A percentile compares a stretch with the other conserved stretches of the same genome.
phyloP scores from a whole-genome alignment of 2,888 invertebrate species.

The Torymus tubicola region DNA sequence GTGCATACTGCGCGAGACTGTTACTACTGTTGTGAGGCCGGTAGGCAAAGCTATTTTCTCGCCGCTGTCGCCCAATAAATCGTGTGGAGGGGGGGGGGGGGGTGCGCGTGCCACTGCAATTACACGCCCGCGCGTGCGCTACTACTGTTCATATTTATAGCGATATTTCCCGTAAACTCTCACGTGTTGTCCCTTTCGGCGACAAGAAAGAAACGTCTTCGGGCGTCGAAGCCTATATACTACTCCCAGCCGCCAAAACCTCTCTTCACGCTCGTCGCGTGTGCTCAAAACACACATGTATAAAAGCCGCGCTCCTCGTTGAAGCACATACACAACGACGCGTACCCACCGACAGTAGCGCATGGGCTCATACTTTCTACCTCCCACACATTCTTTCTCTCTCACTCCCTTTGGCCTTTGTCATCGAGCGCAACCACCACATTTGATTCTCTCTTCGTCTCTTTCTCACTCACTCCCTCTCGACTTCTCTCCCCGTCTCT shows the following conservation, averaged over 20 bases:
- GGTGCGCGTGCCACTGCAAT: no score
- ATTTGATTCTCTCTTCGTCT: slow-evolving; percentile 4
- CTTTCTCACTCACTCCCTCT: neutral
- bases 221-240: no score
- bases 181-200: no score
- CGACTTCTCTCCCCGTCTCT: neutral
- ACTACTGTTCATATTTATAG: no score
- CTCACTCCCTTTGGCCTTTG: slow-evolving; percentile 23
- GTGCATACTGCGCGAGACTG: no score
- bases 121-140: no score
- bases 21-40: neutral
- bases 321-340: no score
- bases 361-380: neutral
- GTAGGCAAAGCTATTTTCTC: neutral
- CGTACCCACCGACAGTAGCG: neutral
- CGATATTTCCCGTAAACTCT: no score
- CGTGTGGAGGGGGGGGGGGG: no score
- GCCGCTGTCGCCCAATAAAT: no score
- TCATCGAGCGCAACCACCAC: slow-evolving; percentile 35
- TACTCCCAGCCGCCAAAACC: no score
- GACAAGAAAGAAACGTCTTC: no score
- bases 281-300: slow-evolving; percentile 24
- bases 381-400: neutral
- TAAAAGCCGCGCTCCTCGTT: neutral
- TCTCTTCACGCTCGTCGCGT: slow-evolving; percentile 1